phyloP scores from a whole-genome alignment of 2,113 vertebrate genomes.

The Azemiops feae region DNA sequence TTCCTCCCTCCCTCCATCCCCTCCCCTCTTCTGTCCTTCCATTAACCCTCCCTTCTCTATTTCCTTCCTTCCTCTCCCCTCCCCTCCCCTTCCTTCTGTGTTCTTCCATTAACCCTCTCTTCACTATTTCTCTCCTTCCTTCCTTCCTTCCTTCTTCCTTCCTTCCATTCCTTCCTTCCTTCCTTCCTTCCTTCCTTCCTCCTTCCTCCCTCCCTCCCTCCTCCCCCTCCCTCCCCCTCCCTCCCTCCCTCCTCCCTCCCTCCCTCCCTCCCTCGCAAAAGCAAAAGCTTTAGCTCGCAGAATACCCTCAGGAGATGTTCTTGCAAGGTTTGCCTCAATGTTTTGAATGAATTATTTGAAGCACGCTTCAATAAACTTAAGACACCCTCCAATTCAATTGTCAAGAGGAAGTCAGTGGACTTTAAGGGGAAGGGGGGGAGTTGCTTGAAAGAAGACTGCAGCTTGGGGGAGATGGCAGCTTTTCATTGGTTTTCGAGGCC shows the following conservation, averaged over 20 bases:
- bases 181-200: background rate
- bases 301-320: background rate
- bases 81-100: background rate
- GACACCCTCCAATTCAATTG: slow-evolving; percentile 18
- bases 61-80: too few species aligned
- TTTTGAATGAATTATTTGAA: background rate
- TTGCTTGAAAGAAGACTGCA: background rate
- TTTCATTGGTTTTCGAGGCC: background rate
- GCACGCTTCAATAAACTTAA: background rate
- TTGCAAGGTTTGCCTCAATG: accelerated
- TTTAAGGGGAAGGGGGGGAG: background rate
- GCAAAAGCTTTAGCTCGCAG: background rate
- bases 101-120: accelerated
- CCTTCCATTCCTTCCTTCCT: accelerated
- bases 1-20: too few species aligned
- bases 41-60: too few species aligned
- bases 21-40: background rate
- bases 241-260: too few species aligned
- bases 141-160: background rate
- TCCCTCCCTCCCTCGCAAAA: background rate
- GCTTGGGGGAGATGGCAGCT: background rate
- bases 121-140: background rate
- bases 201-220: accelerated
- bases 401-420: background rate
- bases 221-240: background rate